These are phyloP conservation scores for Gisinianus flammeolus DNA, from an alignment of 2,888 invertebrate species.

Conservation along the genomic window DNA sequence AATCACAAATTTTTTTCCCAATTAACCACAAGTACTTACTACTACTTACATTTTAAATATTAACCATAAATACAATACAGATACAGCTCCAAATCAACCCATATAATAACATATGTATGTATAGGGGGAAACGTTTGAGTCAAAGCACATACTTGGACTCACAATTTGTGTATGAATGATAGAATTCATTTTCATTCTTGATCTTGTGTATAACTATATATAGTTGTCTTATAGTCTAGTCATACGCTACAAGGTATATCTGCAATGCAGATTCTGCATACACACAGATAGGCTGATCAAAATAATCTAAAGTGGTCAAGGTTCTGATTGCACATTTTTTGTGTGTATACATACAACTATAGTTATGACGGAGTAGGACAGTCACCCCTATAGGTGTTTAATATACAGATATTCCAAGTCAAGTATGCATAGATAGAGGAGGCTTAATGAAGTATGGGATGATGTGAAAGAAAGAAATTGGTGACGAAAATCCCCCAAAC, in stretches of 20 bases:
- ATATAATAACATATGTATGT: too few relatives aligned
- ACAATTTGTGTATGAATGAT: too few relatives aligned
- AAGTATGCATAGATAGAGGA: not conserved
- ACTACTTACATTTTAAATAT: too few relatives aligned
- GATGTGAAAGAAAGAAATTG: not conserved
- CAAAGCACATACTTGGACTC: too few relatives aligned
- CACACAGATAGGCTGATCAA: not conserved
- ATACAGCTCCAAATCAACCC: too few relatives aligned
- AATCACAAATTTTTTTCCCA: too few relatives aligned
- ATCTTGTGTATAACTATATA: not conserved
- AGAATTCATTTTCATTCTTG: too few relatives aligned
- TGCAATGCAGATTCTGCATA: not conserved
- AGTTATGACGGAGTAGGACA: not conserved
- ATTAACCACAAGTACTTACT: too few relatives aligned
- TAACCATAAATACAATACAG: too few relatives aligned
- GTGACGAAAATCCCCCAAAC: not conserved
- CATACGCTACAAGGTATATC: not conserved
- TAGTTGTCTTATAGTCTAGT: not conserved
- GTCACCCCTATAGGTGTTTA: not conserved
- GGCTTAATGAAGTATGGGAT: not conserved
- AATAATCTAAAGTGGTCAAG: slow-evolving; percentile 29
- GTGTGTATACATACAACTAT: not conserved
- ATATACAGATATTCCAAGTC: not conserved
- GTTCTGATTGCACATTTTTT: slow-evolving; percentile 17
- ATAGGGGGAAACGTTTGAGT: too few relatives aligned